These are phyloP conservation scores for Urechis unicinctus DNA, from an alignment of 2,888 invertebrate species.

Conservation along the genomic window DNA sequence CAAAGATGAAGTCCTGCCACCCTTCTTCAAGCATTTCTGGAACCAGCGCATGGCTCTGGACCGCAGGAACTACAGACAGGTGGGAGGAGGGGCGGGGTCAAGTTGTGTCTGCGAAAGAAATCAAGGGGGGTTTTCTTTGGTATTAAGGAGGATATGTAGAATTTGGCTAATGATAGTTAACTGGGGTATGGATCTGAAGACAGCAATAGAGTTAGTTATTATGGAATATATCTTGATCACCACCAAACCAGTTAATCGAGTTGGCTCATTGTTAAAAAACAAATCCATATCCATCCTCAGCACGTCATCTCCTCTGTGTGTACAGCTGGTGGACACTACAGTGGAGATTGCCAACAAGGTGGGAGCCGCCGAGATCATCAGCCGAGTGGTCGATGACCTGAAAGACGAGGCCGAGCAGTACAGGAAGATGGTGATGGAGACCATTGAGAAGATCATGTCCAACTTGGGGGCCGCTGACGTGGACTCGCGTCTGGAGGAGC, in stretches of 20 bases:
- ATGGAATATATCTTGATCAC: too few relatives aligned
- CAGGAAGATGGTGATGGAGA: constrained; percentile 99
- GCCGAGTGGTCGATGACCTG: constrained; percentile 94
- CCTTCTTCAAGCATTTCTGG: constrained; percentile 99
- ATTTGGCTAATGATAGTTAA: too few relatives aligned
- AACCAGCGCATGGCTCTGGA: constrained; percentile 99
- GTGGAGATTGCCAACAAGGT: constrained; percentile 99
- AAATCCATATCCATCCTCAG: too few relatives aligned
- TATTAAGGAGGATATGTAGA: too few relatives aligned
- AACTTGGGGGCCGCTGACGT: constrained; percentile 97
- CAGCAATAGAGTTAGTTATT: too few relatives aligned
- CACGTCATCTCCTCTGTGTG: too few relatives aligned
- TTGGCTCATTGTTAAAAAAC: too few relatives aligned
- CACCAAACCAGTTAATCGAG: too few relatives aligned
- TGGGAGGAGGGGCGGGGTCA: too few relatives aligned
- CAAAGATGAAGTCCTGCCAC: constrained; percentile 96
- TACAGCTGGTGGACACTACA: constrained; percentile 93
- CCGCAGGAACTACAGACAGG: constrained; percentile 90
- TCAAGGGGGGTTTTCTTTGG: too few relatives aligned
- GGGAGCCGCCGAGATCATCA: constrained; percentile 98
- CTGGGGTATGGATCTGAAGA: too few relatives aligned
- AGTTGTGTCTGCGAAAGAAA: too few relatives aligned
- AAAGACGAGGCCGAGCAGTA: constrained; percentile 99
- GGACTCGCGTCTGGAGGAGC: constrained; percentile 95
- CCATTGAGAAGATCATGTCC: constrained; percentile 97